Evolutionary conservation across 1,140 invertebrate species (phyloP), one percentile per base, ranked within the genome.

Genomic region (Drosophila kohkoa): DNA sequence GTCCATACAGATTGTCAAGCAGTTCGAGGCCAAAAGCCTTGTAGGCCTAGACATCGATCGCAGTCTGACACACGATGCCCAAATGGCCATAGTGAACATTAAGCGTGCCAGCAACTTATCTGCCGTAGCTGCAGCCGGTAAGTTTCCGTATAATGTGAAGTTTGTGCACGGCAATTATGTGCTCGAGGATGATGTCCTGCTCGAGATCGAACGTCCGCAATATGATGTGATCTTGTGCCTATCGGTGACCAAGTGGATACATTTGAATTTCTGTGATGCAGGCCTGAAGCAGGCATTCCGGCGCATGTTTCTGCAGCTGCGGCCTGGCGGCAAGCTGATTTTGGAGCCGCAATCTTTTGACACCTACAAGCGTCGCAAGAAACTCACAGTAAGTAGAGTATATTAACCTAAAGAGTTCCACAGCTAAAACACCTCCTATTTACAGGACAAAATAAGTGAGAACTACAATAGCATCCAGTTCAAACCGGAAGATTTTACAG

Each of bases 161-260:
- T 92, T 92, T 46, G 51, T 85, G 10, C 79, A 97, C 95, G 97
- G 97, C 48, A 99, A 99, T 92, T 99, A 99, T 92, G 96, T 99
- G 4, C 93, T 98, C 5, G 96, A 96, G 38, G 96, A 96, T 86
- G 98, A 99, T 88, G 94, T 96, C 3, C 93, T 98, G 51, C 85
- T 99, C 1, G 95, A 96, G 16, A 93, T 95, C 35, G 97, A 99
- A 86, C 95, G 95, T 68, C 96, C 97, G 25, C 97, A 99, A 91
- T 99, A 97, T 92, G 98, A 99, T 93, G 94, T 96, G 15, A 99
- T 99, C 73, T 92, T 99, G 1, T 99, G 98, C 89, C 93, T 99
- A 1, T 98, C 98, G 13, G 95, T 99, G 15, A 99, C 98, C 1
- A 99, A 99, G 93, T 99, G 99, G 99, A 95, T 99, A 82, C 99